Base-by-base conservation (phyloP, 2,113 vertebrate genomes). In the Canis aureus region DNA sequence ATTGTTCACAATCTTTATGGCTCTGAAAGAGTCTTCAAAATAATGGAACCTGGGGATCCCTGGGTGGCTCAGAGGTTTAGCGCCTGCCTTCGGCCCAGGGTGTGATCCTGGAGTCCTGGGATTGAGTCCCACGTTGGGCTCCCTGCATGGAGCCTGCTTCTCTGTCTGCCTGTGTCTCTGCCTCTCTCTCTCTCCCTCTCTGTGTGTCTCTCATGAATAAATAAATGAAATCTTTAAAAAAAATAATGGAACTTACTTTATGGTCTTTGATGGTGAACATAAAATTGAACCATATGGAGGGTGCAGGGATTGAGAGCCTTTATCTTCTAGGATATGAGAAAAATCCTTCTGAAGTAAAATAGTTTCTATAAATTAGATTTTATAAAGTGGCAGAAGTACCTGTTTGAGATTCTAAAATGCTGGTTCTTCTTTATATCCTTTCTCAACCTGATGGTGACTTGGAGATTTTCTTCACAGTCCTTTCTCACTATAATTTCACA, bases 301-400 rank as follows among this genome's bases (percentile, higher is more conserved):
- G 53, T 5, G 10, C 19, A 83, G n/a, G 66, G 32, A 43, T 7
- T 62, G 51, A 96, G 62, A 49, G 15, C 16, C 13, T 90, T 49
- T 97, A 4, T 73, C 91, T 94, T 74, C 43, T 64, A 66, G 51
- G 13, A 32, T 51, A 64, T 49, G 51, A 92, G 19, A 92, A 29
- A 79, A 95, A 64, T 96, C 16, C 11, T 84, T 67, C 51, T 74
- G 64, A 90, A 1, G 17, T 89, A 94, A 96, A 89, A 89, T 66
- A 53, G 5, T 88, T 97, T 89, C 76, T 62, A 94, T 35, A 96
- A 91, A 91, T 49, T 38, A 69, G 27, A 80, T 29, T 79, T 87
- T 95, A 84, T 76, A 32, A 96, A 80, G 51, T 92, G 55, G 51
- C 73, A 91, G 51, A 71, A 76, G 22, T 76, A 73, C n/a, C 35